Evolutionary conservation across 2,797 vertebrate species (phyloP), one percentile per base, ranked within the genome.

Genomic region (Pseudomugil tenellus): DNA sequence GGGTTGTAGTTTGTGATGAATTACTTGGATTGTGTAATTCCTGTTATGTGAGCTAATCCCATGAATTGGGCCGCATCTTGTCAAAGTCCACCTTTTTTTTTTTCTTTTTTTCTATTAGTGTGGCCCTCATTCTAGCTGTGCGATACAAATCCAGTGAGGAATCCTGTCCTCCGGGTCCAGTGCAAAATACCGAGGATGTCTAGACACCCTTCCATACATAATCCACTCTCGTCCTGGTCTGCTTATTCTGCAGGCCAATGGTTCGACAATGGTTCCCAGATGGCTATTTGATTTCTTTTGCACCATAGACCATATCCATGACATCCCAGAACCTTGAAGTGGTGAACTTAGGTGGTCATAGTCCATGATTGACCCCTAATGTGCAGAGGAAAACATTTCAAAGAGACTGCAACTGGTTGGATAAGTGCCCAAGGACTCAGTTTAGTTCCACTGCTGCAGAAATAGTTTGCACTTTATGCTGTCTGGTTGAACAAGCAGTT

Each of bases 401-500:
- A 60, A 76, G 80, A 52, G 25, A 58, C 59, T 16, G 31, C 48
- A 29, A 41, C 59, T 54, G 54, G 68, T 69, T 65, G 55, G 53
- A 21, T 77, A 54, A 66, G 37, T 16, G 58, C 64, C 70, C 28
- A 28, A 74, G 61, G 70, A 64, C 58, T 66, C 51, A 31, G 63
- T 57, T 81, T 78, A 74, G 66, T 83, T 83, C 67, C 75, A 84
- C 63, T 10, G 2, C 61, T 64, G 73, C 77, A 78, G 70, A 77
- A 80, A 75, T 62, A 77, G 77, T 71, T 58, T 37, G 49, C 61
- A 61, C 76, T 67, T 49, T n/a, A 51, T 69, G 66, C 70, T 57
- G 77, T 79, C 70, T 67, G 57, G 51, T 60, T 2, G 19, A 85
- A 91, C 89, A 89, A 75, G 64, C 76, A 64, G 43, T 63, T 81